A percentile compares a stretch with the other conserved stretches of the same genome.
Conservation (phyloP, 2,888 invertebrate genomes). For the Hirtodrosophila duncani region DNA sequence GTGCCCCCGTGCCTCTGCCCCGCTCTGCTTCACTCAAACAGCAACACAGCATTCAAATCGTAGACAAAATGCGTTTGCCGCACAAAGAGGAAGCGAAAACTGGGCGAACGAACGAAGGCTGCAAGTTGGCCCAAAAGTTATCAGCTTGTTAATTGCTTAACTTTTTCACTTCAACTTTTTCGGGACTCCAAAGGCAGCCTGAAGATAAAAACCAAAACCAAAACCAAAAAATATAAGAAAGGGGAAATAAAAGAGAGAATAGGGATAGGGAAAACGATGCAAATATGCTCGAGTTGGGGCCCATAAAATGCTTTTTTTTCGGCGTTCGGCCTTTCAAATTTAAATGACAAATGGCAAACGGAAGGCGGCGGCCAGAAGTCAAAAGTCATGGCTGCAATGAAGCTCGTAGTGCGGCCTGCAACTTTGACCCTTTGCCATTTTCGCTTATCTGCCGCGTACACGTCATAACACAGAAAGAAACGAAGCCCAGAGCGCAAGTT, state of each 20-base stretch:
- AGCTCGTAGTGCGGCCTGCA: slow-evolving; percentile 14
- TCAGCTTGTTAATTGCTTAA: slow-evolving; percentile 72
- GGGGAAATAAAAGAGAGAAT: slow-evolving; percentile 13
- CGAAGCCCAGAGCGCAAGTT: slow-evolving; percentile 32
- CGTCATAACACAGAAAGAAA: slow-evolving; percentile 55
- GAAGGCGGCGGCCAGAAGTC: slow-evolving; percentile 37
- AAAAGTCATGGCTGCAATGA: slow-evolving; percentile 19
- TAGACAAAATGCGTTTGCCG: slow-evolving; percentile 1
- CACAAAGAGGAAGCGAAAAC: slow-evolving; percentile 1
- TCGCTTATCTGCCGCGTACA: slow-evolving; percentile 60
- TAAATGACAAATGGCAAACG: slow-evolving; percentile 66
- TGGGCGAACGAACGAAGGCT: too few relatives aligned
- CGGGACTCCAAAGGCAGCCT: slow-evolving; percentile 29
- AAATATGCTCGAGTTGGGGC: slow-evolving; percentile 52
- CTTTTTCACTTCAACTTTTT: slow-evolving; percentile 74
- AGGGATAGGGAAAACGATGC: slow-evolving; percentile 34
- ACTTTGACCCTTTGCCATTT: slow-evolving; percentile 26
- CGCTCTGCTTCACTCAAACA: too few relatives aligned
- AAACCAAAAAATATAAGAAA: slow-evolving; percentile 15
- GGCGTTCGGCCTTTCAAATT: slow-evolving; percentile 54
- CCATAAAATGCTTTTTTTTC: slow-evolving; percentile 42
- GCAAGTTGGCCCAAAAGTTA: slow-evolving; percentile 21
- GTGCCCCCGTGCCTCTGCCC: too few relatives aligned
- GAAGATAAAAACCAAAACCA: slow-evolving; percentile 49
- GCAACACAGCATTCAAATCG: too few relatives aligned